Conservation (phyloP, 2,888 invertebrate species). For the Dynastes tityus region DNA sequence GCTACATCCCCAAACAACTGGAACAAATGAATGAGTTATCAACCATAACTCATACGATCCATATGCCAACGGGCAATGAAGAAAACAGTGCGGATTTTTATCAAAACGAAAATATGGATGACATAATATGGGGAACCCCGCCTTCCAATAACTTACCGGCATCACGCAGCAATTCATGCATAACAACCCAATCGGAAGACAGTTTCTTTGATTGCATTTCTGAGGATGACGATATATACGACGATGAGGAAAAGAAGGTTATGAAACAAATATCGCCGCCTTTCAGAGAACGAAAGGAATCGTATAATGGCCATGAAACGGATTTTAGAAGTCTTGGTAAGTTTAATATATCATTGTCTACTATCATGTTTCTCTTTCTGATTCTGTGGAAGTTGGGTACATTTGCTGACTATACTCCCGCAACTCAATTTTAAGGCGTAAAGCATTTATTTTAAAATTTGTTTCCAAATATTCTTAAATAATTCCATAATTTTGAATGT, state of each 20-base stretch:
- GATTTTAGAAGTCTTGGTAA: constrained; percentile 28
- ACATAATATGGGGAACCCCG: constrained; percentile 23
- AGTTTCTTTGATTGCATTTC: constrained; percentile 41
- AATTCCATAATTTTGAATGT: too few relatives aligned
- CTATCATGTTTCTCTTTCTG: too few relatives aligned
- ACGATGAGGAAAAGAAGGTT: constrained; percentile 31
- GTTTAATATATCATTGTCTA: not conserved
- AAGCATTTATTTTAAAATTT: too few relatives aligned
- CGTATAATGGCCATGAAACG: constrained; percentile 1
- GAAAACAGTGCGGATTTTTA: not conserved
- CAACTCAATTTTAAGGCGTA: too few relatives aligned
- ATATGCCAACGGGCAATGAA: not conserved
- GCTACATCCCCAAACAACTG: not conserved
- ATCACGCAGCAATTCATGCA: constrained; percentile 25
- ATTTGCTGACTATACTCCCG: too few relatives aligned
- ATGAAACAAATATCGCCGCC: constrained; percentile 38
- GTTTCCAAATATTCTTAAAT: too few relatives aligned
- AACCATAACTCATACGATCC: not conserved
- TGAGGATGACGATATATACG: constrained; percentile 37
- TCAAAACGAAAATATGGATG: constrained; percentile 27
- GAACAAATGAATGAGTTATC: not conserved
- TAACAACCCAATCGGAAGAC: constrained; percentile 39
- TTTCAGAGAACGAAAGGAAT: not conserved
- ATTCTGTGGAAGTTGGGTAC: too few relatives aligned
- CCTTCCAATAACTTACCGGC: not conserved